These are phyloP conservation scores for Melanogrammus aeglefinus DNA, from an alignment of 2,797 vertebrate genomes.

Conservation along the genomic window DNA sequence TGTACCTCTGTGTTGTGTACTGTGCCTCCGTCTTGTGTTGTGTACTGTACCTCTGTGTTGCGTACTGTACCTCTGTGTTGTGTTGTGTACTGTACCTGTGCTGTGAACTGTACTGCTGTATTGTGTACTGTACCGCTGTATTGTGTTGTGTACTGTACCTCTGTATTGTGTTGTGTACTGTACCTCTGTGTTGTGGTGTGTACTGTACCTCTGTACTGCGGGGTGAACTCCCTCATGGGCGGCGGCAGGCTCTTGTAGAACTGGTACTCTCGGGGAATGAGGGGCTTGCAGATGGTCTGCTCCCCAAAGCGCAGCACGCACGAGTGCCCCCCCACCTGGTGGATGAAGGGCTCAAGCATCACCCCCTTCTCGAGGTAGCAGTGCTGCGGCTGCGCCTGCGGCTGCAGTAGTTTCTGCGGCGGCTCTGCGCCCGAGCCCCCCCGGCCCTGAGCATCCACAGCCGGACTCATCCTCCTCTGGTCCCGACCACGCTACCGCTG, in stretches of 20 bases:
- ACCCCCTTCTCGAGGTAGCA: constrained; percentile 82
- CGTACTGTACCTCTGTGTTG: not conserved
- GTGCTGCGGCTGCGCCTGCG: constrained; percentile 64
- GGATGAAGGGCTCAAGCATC: constrained; percentile 93
- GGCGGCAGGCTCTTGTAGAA: constrained; percentile 89
- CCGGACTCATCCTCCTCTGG: constrained; percentile 91
- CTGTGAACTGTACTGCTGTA: not conserved
- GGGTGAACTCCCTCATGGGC: constrained; percentile 88
- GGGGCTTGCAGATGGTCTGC: constrained; percentile 89
- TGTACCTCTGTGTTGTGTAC: no score
- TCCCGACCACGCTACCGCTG: constrained; percentile 63
- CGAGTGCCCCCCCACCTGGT: constrained; percentile 90
- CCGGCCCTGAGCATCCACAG: constrained; percentile 80
- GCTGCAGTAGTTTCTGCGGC: constrained; percentile 49
- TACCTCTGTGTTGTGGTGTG: not conserved
- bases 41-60: no score
- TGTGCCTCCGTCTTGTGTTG: no score
- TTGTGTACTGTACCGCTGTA: not conserved
- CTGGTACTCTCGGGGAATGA: constrained; percentile 87
- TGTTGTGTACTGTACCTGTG: no score
- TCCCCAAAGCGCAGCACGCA: constrained; percentile 90
- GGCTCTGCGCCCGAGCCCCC: constrained; percentile 88
- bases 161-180: no score
- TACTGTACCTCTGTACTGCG: constrained; percentile 84
- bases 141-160: no score